phyloP scores from a whole-genome alignment of 2,888 invertebrate species.

The Liposcelis brunnea region DNA sequence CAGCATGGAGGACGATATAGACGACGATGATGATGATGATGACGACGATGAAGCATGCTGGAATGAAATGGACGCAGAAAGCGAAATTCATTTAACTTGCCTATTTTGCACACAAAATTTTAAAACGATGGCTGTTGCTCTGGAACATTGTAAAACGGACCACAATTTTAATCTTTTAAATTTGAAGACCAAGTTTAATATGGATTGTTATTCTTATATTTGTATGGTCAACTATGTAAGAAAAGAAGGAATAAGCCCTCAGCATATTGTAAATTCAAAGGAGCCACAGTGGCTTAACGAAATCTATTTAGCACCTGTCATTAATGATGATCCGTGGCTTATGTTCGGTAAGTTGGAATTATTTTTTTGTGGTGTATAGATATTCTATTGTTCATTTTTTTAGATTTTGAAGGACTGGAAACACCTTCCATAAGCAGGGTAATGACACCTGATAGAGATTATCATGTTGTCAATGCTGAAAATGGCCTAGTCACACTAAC shows the following conservation, averaged over 20 bases:
- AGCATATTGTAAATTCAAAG: slow-evolving; percentile 24
- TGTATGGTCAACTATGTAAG: slow-evolving; percentile 62
- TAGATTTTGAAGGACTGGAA: slow-evolving; percentile 34
- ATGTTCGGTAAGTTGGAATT: slow-evolving; percentile 46
- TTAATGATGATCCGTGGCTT: slow-evolving; percentile 60
- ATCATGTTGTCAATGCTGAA: slow-evolving; percentile 40
- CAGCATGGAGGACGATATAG: background rate
- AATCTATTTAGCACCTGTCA: slow-evolving; percentile 54
- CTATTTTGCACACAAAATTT: slow-evolving; percentile 52
- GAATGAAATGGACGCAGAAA: slow-evolving; percentile 33
- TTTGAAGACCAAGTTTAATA: slow-evolving; percentile 48
- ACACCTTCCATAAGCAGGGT: slow-evolving; percentile 26
- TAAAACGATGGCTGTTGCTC: slow-evolving; percentile 41
- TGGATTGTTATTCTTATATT: slow-evolving; percentile 56
- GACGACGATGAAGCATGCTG: slow-evolving; percentile 31
- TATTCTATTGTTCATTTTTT: slow-evolving; percentile 12
- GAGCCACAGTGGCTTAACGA: slow-evolving; percentile 54
- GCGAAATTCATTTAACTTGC: slow-evolving; percentile 30
- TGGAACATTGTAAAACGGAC: slow-evolving; percentile 43
- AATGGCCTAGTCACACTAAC: slow-evolving; percentile 41
- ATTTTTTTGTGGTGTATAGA: background rate
- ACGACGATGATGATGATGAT: slow-evolving; percentile 16
- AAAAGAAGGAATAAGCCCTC: slow-evolving; percentile 37
- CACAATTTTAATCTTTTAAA: slow-evolving; percentile 48
- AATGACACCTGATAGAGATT: slow-evolving; percentile 23